phyloP scores from a whole-genome alignment of 2,888 invertebrate species.

The Chloroclysta siterata region DNA sequence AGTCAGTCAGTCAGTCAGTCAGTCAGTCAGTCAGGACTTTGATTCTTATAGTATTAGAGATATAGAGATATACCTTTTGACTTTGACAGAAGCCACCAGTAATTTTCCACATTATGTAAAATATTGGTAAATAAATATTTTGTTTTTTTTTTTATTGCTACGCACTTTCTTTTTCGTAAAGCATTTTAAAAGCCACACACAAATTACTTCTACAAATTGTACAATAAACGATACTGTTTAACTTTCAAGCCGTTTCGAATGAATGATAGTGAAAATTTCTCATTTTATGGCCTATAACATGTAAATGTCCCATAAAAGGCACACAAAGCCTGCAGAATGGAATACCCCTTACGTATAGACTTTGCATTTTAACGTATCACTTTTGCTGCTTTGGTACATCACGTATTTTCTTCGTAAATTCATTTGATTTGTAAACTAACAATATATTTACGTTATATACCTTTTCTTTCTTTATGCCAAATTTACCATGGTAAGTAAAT shows the following conservation, averaged over 20 bases:
- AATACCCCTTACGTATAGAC: slow-evolving; percentile 42
- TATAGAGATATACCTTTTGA: no score
- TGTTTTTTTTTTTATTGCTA: no score
- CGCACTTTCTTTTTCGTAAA: no score
- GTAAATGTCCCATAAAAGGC: slow-evolving; percentile 58
- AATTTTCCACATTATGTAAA: no score
- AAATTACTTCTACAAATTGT: slow-evolving; percentile 43
- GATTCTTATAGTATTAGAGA: no score
- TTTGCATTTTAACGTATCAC: slow-evolving; percentile 40
- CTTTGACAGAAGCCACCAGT: no score
- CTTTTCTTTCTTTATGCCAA: no score
- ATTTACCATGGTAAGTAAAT: no score
- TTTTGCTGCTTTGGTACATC: slow-evolving; percentile 20
- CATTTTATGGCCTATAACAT: slow-evolving; percentile 72
- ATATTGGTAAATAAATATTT: no score
- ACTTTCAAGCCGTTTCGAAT: slow-evolving; percentile 46
- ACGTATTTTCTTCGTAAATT: neutral
- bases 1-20: no score
- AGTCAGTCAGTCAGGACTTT: no score
- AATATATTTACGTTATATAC: neutral
- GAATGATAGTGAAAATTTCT: slow-evolving; percentile 52
- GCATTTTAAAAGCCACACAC: neutral
- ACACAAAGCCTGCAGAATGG: slow-evolving; percentile 47
- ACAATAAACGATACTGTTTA: slow-evolving; percentile 47
- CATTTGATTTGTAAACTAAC: neutral